These are phyloP conservation scores for Eucriotettix oculatus DNA, from an alignment of 2,888 invertebrate genomes.

Conservation along the genomic window DNA sequence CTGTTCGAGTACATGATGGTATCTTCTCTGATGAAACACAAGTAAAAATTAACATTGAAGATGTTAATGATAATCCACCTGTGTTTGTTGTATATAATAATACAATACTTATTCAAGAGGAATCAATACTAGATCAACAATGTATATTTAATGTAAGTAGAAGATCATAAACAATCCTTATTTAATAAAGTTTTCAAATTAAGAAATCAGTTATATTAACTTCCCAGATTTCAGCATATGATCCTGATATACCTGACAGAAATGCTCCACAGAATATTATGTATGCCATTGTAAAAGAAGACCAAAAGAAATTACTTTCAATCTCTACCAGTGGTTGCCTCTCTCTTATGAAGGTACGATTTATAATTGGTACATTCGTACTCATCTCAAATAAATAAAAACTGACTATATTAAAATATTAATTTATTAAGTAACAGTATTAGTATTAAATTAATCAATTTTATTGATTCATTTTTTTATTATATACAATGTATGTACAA, in stretches of 20 bases:
- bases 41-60: slow-evolving; percentile 70
- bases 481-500: too few relatives aligned
- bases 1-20: slow-evolving; percentile 70
- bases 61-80: slow-evolving; percentile 88
- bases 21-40: slow-evolving; percentile 64
- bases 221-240: slow-evolving; percentile 49
- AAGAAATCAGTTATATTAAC: neutral
- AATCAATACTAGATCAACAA: slow-evolving; percentile 40
- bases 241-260: slow-evolving; percentile 69
- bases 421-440: too few relatives aligned
- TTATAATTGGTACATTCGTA: too few relatives aligned
- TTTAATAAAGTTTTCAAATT: neutral
- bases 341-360: slow-evolving; percentile 36
- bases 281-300: slow-evolving; percentile 54
- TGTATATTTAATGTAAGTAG: slow-evolving; percentile 47
- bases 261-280: slow-evolving; percentile 60
- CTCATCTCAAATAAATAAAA: too few relatives aligned
- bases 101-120: slow-evolving; percentile 59
- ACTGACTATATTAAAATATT: too few relatives aligned
- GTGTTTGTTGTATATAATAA: slow-evolving; percentile 54
- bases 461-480: too few relatives aligned
- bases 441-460: too few relatives aligned
- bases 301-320: slow-evolving; percentile 49
- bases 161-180: neutral
- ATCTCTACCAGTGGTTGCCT: slow-evolving; percentile 65